These are phyloP conservation scores for Diglossa cyanea DNA, from an alignment of 2,797 vertebrate species.

Conservation along the genomic window DNA sequence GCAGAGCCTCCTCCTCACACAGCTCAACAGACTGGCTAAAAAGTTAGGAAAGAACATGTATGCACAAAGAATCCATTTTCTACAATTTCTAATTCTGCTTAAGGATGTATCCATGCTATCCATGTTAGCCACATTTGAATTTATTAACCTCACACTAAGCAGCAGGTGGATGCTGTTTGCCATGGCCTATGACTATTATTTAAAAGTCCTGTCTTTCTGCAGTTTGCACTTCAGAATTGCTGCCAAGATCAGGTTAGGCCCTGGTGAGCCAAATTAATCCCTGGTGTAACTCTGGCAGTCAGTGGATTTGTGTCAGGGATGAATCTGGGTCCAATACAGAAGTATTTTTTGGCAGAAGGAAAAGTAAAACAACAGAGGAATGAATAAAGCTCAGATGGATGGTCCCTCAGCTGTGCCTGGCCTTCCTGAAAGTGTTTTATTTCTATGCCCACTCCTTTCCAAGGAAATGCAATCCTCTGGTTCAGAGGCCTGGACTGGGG, in stretches of 20 bases:
- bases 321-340: not conserved
- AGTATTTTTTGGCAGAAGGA: not conserved
- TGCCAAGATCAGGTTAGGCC: conserved; percentile 17
- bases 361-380: not conserved
- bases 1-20: not conserved
- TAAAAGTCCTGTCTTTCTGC: not conserved
- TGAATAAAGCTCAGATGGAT: not conserved
- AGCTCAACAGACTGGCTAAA: not conserved
- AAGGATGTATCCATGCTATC: not conserved
- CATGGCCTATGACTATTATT: not conserved
- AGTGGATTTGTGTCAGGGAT: not conserved
- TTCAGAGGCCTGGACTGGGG: not conserved
- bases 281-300: not conserved
- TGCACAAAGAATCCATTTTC: not conserved
- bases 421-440: not conserved
- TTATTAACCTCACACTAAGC: not conserved
- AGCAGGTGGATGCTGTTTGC: not conserved
- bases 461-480: not conserved
- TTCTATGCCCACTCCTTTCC: not conserved
- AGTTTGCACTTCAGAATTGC: not conserved
- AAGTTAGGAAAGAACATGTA: not conserved
- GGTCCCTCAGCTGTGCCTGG: not conserved
- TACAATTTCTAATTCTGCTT: not conserved
- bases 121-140: not conserved
- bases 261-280: conserved; percentile 17